Conservation (phyloP, 1,140 invertebrate genomes). For the Pseudomyrmex dendroicus region DNA sequence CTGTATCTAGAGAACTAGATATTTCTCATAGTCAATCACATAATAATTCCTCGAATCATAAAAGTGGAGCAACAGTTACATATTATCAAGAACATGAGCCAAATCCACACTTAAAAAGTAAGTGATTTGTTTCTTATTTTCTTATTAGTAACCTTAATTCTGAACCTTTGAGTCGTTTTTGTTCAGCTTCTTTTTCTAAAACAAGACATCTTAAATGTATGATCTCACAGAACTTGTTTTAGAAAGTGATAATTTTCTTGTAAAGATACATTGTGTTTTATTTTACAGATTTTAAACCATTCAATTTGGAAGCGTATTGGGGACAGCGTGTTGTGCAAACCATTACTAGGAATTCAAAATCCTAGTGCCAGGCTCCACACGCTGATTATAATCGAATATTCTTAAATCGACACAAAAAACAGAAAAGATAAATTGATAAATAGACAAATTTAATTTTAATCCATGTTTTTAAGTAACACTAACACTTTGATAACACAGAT, state of each 20-base stretch:
- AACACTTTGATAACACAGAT: background rate
- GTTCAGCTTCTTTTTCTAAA: too few relatives aligned
- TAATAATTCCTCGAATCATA: slow-evolving; percentile 79
- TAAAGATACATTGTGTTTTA: background rate
- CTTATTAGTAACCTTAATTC: background rate
- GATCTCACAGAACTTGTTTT: background rate
- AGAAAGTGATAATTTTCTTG: background rate
- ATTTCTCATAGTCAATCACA: slow-evolving; percentile 80
- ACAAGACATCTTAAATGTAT: background rate
- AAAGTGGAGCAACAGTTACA: slow-evolving; percentile 82
- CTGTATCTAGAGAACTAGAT: slow-evolving; percentile 83
- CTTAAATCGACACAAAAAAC: slow-evolving; percentile 82
- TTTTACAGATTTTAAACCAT: slow-evolving; percentile 86
- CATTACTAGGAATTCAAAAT: slow-evolving; percentile 82
- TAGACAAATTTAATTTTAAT: slow-evolving; percentile 1
- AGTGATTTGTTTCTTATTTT: background rate
- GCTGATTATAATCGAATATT: slow-evolving; percentile 81
- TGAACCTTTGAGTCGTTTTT: too few relatives aligned
- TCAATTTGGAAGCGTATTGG: slow-evolving; percentile 88
- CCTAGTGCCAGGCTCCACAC: slow-evolving; percentile 82
- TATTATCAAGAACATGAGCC: slow-evolving; percentile 84
- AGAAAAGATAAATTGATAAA: slow-evolving; percentile 77
- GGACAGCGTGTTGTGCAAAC: slow-evolving; percentile 86
- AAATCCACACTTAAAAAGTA: slow-evolving; percentile 84
- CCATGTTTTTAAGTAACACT: slow-evolving; percentile 33